Percentiles rank a stretch among this genome's conserved stretches.
These are phyloP conservation scores for Ctenomys sociabilis DNA, from an alignment of 2,113 vertebrate genomes.

Conservation along the genomic window DNA sequence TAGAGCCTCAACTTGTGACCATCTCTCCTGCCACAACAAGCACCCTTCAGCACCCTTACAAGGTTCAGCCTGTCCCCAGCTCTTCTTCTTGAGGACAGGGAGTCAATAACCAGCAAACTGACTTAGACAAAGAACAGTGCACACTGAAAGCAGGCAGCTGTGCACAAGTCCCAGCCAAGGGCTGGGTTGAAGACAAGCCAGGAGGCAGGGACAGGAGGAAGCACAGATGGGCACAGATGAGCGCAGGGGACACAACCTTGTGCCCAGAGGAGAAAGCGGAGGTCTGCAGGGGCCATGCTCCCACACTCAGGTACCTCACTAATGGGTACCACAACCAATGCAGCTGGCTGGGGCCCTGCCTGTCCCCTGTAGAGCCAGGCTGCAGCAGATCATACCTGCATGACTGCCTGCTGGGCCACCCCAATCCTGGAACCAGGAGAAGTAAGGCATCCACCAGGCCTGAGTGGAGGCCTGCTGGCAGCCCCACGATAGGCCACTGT, in stretches of 20 bases:
- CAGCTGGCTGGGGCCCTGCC: not conserved
- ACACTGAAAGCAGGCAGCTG: not conserved
- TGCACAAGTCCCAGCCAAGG: not conserved
- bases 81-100: not conserved
- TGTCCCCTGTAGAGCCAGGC: not conserved
- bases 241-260: not conserved
- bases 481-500: not conserved
- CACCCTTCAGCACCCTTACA: not conserved
- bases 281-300: too few species aligned
- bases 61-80: not conserved
- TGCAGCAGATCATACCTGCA: not conserved
- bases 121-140: not conserved
- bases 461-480: not conserved
- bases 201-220: not conserved
- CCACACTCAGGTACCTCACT: not conserved
- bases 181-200: not conserved
- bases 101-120: not conserved
- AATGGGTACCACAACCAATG: not conserved
- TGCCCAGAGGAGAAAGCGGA: too few species aligned
- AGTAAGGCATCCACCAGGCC: not conserved
- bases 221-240: too few species aligned
- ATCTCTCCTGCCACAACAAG: not conserved
- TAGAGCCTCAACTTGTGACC: constrained; percentile 60
- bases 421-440: not conserved
- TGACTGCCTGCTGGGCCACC: too few species aligned